Base-by-base conservation (phyloP, 2,888 invertebrate genomes). In the Aporophyla lueneburgensis region DNA sequence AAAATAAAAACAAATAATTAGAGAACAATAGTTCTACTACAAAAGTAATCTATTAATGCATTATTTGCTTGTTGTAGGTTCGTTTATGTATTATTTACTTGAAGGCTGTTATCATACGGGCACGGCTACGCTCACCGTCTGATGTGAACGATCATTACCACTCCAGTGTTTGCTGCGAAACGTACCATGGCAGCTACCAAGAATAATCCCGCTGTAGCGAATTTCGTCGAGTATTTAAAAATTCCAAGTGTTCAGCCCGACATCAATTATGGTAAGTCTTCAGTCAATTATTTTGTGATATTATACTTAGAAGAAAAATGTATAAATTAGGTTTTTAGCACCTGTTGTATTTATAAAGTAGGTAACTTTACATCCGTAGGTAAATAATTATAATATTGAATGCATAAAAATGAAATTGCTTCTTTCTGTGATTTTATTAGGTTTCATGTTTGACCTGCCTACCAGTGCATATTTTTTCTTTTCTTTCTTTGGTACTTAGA, bases 181-280 rank as follows among this genome's bases (percentile, higher is more conserved):
- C 84, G 80, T 89, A 80, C 84, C 74, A 96, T 96, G 96, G 89
- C 95, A 71, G 83, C 89, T 46, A 91, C 95, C 87, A 89, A 92
- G 86, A 94, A 92, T 76, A 95, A 94, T 87, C 83, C 95, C 81
- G 97, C 98, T 65, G 97, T 98, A 69, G 97, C 97, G 61, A 97
- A 97, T 91, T 98, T 98, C 91, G 96, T 98, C 61, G 97, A 98
- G 87, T 98, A 98, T 94, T 94, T 98, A 72, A 96, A 97, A 86
- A 98, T 98, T 89, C 98, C 98, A 27, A 98, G 98, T 75, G 98
- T 98, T 2, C 98, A 98, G 77, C 98, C 98, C 0, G 94, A 97
- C 88, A 97, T 98, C 51, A 97, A 98, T 91, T 98, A 98, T 93
- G 97, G 98, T 98, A 93, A 96, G 94, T 90, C 46, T 33, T 54